A percentile compares a stretch with the other conserved stretches of the same genome.
Conservation (phyloP, 2,888 invertebrate genomes). For the Schrankia costaestrigalis region DNA sequence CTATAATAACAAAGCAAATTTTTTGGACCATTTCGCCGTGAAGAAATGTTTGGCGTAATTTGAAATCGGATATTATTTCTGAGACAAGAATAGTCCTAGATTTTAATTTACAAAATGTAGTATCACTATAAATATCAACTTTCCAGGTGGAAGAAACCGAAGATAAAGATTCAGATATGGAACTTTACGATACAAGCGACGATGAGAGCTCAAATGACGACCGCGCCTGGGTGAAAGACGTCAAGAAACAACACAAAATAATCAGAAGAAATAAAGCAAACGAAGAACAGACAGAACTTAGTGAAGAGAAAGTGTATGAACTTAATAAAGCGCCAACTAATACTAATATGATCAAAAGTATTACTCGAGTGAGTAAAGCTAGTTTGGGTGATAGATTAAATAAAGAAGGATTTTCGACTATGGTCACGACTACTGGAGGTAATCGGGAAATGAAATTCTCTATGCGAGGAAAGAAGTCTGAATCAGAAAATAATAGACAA, state of each 20-base stretch:
- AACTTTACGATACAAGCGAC: conserved; percentile 65
- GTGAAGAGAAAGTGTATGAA: conserved; percentile 46
- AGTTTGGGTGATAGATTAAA: conserved; percentile 87
- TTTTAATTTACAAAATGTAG: too few species aligned
- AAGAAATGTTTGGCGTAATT: too few species aligned
- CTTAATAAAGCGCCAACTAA: conserved; percentile 76
- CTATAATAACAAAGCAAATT: too few species aligned
- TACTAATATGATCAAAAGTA: conserved; percentile 68
- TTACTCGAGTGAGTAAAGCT: conserved; percentile 79
- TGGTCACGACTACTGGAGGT: conserved; percentile 81
- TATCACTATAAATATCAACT: too few species aligned
- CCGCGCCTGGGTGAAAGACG: conserved; percentile 88
- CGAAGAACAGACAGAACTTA: conserved; percentile 42
- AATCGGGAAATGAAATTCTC: conserved; percentile 91
- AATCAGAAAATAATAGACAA: conserved; percentile 79
- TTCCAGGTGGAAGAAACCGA: conserved; percentile 56
- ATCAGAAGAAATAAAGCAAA: conserved; percentile 69
- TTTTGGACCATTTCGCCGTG: too few species aligned
- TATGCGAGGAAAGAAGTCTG: conserved; percentile 78
- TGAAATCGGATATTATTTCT: too few species aligned
- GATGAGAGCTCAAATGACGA: conserved; percentile 88
- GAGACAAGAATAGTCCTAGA: too few species aligned
- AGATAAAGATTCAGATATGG: conserved; percentile 76
- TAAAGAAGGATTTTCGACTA: conserved; percentile 76
- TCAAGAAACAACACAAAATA: conserved; percentile 87